Evolutionary conservation across 2,888 invertebrate species (phyloP).

Genomic region (Drosophila monieri): DNA sequence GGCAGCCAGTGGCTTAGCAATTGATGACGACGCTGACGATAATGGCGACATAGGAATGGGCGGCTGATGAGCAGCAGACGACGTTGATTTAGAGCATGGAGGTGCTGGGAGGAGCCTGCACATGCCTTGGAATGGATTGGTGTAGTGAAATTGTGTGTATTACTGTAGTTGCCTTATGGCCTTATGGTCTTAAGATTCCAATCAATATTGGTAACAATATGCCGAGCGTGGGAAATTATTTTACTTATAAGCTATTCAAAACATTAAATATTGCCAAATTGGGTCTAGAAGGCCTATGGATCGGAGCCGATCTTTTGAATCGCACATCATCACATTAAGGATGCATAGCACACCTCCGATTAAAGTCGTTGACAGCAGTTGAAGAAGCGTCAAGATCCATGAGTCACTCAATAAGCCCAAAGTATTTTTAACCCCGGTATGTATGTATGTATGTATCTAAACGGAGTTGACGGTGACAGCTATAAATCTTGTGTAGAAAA

Average conservation of each 20-base stretch:
- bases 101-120: slow-evolving; percentile 42
- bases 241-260: neutral
- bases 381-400: slow-evolving; percentile 48
- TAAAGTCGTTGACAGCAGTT: slow-evolving; percentile 70
- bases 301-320: neutral
- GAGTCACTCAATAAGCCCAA: slow-evolving; percentile 50
- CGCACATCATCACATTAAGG: slow-evolving; percentile 63
- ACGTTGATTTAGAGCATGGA: slow-evolving; percentile 69
- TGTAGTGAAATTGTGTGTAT: slow-evolving; percentile 16
- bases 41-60: slow-evolving; percentile 46
- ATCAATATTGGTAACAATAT: neutral
- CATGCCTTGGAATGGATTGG: slow-evolving; percentile 27
- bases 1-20: slow-evolving; percentile 62
- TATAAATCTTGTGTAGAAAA: slow-evolving; percentile 60
- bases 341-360: slow-evolving; percentile 68
- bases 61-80: slow-evolving; percentile 65
- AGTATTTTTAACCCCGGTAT: slow-evolving; percentile 18
- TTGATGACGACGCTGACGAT: slow-evolving; percentile 72
- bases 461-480: slow-evolving; percentile 37
- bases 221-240: neutral
- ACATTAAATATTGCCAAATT: neutral
- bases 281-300: neutral
- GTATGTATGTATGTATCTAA: slow-evolving; percentile 55
- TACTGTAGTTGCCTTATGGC: neutral
- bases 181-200: neutral